A percentile compares a stretch with the other conserved stretches of the same genome.
These are phyloP conservation scores for Mixornis gularis DNA, from an alignment of 2,113 vertebrate species.

Conservation along the genomic window DNA sequence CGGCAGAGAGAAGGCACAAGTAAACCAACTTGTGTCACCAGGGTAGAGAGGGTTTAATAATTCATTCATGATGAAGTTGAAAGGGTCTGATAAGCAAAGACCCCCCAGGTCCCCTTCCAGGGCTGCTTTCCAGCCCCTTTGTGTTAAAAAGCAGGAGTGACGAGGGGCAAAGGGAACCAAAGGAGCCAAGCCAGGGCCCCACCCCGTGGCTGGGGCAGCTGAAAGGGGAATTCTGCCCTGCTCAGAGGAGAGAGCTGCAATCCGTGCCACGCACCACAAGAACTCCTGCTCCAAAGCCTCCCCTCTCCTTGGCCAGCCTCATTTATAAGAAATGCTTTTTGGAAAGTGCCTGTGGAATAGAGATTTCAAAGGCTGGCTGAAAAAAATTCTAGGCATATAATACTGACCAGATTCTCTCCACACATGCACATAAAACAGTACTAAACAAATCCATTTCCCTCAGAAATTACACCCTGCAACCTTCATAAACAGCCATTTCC, in stretches of 20 bases:
- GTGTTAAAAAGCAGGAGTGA: background rate
- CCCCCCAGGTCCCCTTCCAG: background rate
- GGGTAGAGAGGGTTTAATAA: background rate
- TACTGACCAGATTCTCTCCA: background rate
- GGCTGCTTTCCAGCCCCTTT: background rate
- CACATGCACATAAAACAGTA: background rate
- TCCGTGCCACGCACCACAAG: background rate
- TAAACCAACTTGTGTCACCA: background rate
- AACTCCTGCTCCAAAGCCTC: background rate
- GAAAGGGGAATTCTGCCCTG: background rate
- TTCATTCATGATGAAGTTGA: background rate
- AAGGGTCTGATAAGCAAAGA: background rate
- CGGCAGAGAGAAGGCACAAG: background rate
- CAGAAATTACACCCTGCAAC: background rate
- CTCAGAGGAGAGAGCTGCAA: rapidly evolving
- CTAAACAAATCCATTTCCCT: background rate
- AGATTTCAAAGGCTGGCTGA: background rate
- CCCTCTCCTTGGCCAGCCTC: background rate
- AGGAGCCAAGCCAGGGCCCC: background rate
- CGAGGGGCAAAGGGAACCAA: background rate
- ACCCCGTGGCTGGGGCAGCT: rapidly evolving
- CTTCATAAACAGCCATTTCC: background rate
- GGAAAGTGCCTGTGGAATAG: background rate
- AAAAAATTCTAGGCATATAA: background rate
- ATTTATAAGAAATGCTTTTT: background rate